These are phyloP conservation scores for Ctenochaetus hawaiiensis DNA, from an alignment of 2,797 vertebrate genomes.

Conservation along the genomic window DNA sequence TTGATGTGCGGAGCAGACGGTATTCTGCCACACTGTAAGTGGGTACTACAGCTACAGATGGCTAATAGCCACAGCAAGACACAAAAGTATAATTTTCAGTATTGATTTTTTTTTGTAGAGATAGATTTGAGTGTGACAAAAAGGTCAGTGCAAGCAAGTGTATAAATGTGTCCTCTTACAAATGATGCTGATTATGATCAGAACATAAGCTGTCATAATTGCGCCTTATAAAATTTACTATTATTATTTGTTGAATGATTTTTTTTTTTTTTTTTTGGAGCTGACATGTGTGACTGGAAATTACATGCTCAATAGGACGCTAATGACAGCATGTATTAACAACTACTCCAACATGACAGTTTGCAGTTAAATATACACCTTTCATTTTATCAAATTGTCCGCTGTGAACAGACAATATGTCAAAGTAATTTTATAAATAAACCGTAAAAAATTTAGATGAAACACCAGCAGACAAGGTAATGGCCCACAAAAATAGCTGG, in stretches of 20 bases:
- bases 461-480: slow-evolving; percentile 60
- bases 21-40: slow-evolving; percentile 50
- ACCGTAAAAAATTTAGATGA: slow-evolving; percentile 47
- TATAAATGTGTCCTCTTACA: slow-evolving; percentile 40
- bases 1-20: slow-evolving; percentile 56
- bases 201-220: slow-evolving; percentile 22
- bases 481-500: slow-evolving; percentile 64
- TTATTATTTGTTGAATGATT: slow-evolving; percentile 32
- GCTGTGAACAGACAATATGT: slow-evolving; percentile 40
- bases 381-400: slow-evolving; percentile 30
- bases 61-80: slow-evolving; percentile 64
- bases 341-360: slow-evolving; percentile 18
- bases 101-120: slow-evolving; percentile 53
- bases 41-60: slow-evolving; percentile 58
- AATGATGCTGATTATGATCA: slow-evolving; percentile 41
- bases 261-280: not conserved
- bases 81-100: slow-evolving; percentile 66
- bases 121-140: slow-evolving; percentile 57
- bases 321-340: slow-evolving; percentile 34
- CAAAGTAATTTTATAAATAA: slow-evolving; percentile 61
- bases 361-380: slow-evolving; percentile 37
- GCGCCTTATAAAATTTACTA: slow-evolving; percentile 29
- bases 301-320: slow-evolving; percentile 13
- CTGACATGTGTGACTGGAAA: slow-evolving; percentile 37
- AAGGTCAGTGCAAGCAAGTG: slow-evolving; percentile 55